Conservation (phyloP, 2,888 invertebrate genomes). For the Craniophora ligustri region DNA sequence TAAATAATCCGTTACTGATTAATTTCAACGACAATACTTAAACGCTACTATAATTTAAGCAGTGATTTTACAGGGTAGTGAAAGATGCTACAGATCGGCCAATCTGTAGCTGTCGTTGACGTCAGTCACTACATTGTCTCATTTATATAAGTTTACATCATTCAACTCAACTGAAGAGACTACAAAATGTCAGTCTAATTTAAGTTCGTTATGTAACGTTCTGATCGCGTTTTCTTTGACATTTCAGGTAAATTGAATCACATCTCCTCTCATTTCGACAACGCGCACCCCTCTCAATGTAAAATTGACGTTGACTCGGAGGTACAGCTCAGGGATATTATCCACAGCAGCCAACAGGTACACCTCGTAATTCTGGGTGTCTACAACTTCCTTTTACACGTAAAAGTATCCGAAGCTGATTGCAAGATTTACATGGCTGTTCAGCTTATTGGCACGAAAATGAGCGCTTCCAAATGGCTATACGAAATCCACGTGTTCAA, state of each 20-base stretch:
- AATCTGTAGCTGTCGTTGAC: no score
- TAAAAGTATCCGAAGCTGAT: conserved; percentile 58
- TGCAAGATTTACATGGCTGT: conserved; percentile 66
- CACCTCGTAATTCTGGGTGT: conserved; percentile 62
- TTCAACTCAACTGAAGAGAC: no score
- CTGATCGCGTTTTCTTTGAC: neutral
- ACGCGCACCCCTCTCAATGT: conserved; percentile 62
- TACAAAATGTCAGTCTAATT: no score
- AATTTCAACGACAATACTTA: no score
- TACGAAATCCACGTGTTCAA: conserved; percentile 78
- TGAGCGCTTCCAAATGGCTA: conserved; percentile 73
- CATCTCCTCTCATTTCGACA: conserved; percentile 67
- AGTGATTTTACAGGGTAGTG: no score
- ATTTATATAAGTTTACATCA: no score
- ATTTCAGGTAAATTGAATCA: conserved; percentile 70
- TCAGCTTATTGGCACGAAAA: conserved; percentile 69
- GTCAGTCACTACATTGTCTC: no score
- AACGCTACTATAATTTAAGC: no score
- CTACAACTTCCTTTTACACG: conserved; percentile 70
- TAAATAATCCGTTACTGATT: no score
- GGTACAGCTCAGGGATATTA: conserved; percentile 59
- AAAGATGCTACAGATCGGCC: no score
- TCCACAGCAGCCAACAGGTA: conserved; percentile 53
- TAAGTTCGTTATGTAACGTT: neutral
- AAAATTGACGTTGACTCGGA: conserved; percentile 67